phyloP scores from a whole-genome alignment of 2,797 vertebrate species.

The Echiichthys vipera region DNA sequence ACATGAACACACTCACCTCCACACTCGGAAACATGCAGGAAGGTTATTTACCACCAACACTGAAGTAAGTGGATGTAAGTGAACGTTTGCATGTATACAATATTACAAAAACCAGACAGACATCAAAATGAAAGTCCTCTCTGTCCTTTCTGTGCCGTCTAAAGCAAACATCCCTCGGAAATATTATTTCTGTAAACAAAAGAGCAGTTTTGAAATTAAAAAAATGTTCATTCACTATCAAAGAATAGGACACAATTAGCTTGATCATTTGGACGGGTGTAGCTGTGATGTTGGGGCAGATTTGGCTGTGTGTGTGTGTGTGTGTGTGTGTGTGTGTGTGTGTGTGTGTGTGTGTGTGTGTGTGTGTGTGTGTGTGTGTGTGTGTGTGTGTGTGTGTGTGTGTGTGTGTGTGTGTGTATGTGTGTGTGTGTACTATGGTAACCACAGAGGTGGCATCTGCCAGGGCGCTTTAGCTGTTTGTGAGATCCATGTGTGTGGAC shows the following conservation, averaged over 20 bases:
- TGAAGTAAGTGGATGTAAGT: too few species aligned
- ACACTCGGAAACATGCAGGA: neutral
- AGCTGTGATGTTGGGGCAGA: slow-evolving; percentile 58
- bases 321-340: slow-evolving; percentile 42
- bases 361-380: slow-evolving; percentile 45
- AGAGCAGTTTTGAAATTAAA: slow-evolving; percentile 40
- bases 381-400: slow-evolving; percentile 34
- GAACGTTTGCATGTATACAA: neutral
- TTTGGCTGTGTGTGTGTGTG: slow-evolving; percentile 49
- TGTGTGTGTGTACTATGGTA: slow-evolving; percentile 36
- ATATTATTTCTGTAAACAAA: slow-evolving; percentile 44
- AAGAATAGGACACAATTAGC: slow-evolving; percentile 66
- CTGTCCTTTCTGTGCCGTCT: slow-evolving; percentile 20
- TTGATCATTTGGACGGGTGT: slow-evolving; percentile 70
- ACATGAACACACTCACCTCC: neutral
- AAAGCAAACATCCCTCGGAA: slow-evolving; percentile 28
- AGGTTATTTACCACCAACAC: neutral
- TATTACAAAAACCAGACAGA: neutral
- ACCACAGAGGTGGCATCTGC: slow-evolving; percentile 80
- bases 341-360: slow-evolving; percentile 36
- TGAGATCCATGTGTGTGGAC: slow-evolving; percentile 79
- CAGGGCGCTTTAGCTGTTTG: slow-evolving; percentile 74
- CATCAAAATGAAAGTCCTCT: slow-evolving; percentile 9
- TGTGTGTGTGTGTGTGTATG: slow-evolving; percentile 38
- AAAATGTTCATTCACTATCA: slow-evolving; percentile 60